Evolutionary conservation across 2,888 invertebrate species (phyloP), one percentile per base, ranked within the genome.

Genomic region (Seira sanloemensis): DNA sequence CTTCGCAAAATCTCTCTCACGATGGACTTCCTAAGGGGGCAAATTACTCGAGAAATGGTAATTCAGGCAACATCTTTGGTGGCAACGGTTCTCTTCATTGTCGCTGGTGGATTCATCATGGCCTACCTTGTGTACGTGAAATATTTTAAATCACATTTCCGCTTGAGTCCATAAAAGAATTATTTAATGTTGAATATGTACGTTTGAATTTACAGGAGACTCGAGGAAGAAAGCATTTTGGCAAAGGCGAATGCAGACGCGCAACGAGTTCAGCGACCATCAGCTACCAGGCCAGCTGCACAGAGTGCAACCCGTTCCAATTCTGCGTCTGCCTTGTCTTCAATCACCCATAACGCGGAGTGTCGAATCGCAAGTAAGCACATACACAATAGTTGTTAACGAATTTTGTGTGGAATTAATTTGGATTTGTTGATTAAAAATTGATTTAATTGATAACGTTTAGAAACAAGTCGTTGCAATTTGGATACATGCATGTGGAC

Each of bases 401-500:
- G 16, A 62, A 4, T 62, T 2, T 25, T 58, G 26, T 5, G 5
- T 25, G 9, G 4, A 67, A 67, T 5, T 67, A 5, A 25, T 9
- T 67, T 21, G 4, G 9, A 21, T 37, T 37, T 37, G 37, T 37
- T 7, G 4, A 65, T 25, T 65, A 27, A 27, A 26, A 7, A 21
- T 58, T 24, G 4, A n/a, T 7, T 2, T n/a, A 69, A 62, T 5
- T 19, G 67, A 18, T 74, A 18, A 1, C 18, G 16, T 73, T 27
- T 72, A 97, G 97, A 91, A 98, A 98, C 92, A 98, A 98, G 92
- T 98, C 98, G 0, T 93, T 99, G 84, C 94, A 97, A 92, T 99
- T 99, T 93, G 96, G 97, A 25, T 97, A 96, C 91, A 94, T 99
- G 92, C 94, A 96, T 90, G 94, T 99, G 90, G 98, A 98, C 91